Base-by-base conservation (phyloP, 2,888 invertebrate genomes). In the Glomeris marginata region DNA sequence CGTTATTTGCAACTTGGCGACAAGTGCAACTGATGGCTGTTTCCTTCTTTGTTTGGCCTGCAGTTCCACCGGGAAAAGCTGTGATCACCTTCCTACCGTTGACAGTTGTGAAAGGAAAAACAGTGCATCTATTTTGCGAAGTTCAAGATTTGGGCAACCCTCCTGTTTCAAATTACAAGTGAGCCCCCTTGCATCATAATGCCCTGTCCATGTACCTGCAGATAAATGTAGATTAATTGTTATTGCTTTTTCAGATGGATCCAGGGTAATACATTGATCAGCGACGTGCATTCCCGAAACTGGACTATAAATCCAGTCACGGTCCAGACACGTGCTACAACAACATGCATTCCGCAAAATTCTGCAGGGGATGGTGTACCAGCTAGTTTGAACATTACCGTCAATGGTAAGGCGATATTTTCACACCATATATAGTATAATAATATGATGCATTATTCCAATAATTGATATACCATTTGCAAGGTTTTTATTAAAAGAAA, bases 21-120 rank as follows among this genome's bases (percentile, higher is more conserved):
- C 28, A 28, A 28, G 28, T 28, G 28, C 28, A 28, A 28, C 28
- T 28, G 28, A 28, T 28, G 28, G 28, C 28, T 5, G n/a, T n/a
- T 15, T 41, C 3, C 13, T 11, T n/a, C 37, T 37, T 33, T 22
- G 13, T 33, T n/a, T 44, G 22, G 13, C 5, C 42, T 49, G 13
- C 65, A 84, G 84, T 88, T 71, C 83, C 86, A 21, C 90, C 90
- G 0, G 84, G 85, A 1, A 78, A 80, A n/a, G 84, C 88, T 0
- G 75, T 76, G 52, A 69, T 90, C 41, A 75, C 76, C 0, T 83
- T 81, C 62, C 77, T 78, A 15, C 86, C 86, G 0, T 73, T 74
- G 60, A 70, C 77, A 28, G 85, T 88, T 1, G 76, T 87, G 38
- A 91, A 92, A 65, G 84, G 83, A 55, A 80, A 80, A 56, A 77